phyloP scores from a whole-genome alignment of 1,140 invertebrate species.

The Aporrectodea caliginosa region DNA sequence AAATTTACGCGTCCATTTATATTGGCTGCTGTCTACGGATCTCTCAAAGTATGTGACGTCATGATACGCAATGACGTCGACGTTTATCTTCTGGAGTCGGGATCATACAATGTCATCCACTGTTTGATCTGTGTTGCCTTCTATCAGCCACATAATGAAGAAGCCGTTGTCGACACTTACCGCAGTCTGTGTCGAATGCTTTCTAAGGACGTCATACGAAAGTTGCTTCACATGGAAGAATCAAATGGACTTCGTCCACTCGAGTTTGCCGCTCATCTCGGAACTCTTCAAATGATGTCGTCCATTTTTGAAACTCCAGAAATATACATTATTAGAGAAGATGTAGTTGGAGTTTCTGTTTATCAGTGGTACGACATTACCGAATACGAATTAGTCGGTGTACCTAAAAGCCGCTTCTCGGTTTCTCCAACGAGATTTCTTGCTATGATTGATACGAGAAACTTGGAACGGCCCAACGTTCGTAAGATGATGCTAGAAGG shows the following conservation, averaged over 20 bases:
- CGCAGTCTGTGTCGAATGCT: not conserved
- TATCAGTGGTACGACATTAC: constrained; percentile 23
- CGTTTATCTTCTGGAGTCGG: not conserved
- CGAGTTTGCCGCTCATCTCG: constrained; percentile 11
- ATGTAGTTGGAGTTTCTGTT: not conserved
- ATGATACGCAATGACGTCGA: not conserved
- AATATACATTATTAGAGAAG: constrained; percentile 7
- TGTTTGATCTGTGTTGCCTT: not conserved
- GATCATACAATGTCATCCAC: constrained; percentile 5
- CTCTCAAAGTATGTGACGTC: not conserved
- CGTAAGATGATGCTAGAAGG: not conserved
- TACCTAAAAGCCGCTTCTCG: not conserved
- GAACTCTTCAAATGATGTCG: not conserved
- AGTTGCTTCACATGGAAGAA: constrained; percentile 8
- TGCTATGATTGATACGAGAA: not conserved
- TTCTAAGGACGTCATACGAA: not conserved
- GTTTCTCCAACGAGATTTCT: constrained; percentile 9
- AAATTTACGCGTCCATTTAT: not conserved
- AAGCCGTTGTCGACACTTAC: constrained; percentile 16
- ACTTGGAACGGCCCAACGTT: not conserved
- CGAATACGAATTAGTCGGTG: constrained; percentile 14
- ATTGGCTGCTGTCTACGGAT: not conserved
- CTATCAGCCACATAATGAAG: not conserved
- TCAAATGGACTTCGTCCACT: not conserved
- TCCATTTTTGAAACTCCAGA: constrained; percentile 19